Percentiles rank a stretch among this genome's conserved stretches.
phyloP scores from a whole-genome alignment of 1,140 invertebrate genomes.

The Lepidostoma basale region DNA sequence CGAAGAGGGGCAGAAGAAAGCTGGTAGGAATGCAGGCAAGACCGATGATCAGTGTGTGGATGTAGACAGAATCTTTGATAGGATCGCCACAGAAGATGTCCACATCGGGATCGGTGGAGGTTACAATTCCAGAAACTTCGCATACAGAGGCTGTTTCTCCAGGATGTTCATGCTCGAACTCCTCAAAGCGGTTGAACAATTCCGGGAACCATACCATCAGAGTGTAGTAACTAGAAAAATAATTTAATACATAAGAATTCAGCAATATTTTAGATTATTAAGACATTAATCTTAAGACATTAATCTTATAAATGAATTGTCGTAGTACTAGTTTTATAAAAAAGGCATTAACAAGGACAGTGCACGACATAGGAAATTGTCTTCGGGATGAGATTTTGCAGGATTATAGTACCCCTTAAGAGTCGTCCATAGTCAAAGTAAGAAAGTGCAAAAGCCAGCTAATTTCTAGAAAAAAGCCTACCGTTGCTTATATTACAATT shows the following conservation, averaged over 20 bases:
- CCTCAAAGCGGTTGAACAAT: conserved; percentile 76
- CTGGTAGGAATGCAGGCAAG: conserved; percentile 76
- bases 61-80: conserved; percentile 70
- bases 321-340: too few relatives aligned
- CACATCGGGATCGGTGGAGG: conserved; percentile 49
- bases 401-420: too few relatives aligned
- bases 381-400: too few relatives aligned
- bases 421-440: too few relatives aligned
- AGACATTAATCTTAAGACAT: too few relatives aligned
- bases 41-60: conserved; percentile 74
- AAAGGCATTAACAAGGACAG: too few relatives aligned
- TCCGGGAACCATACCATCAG: conserved; percentile 86
- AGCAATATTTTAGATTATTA: too few relatives aligned
- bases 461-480: too few relatives aligned
- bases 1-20: conserved; percentile 72
- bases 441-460: too few relatives aligned
- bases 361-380: too few relatives aligned
- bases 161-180: conserved; percentile 68
- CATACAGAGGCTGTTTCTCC: conserved; percentile 71
- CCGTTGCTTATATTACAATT: too few relatives aligned
- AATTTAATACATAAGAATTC: background rate
- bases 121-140: conserved; percentile 66
- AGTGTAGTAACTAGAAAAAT: conserved; percentile 73
- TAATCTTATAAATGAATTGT: too few relatives aligned
- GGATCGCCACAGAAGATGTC: conserved; percentile 63